Evolutionary conservation across 64 coral and sea anemone genomes (phyloP).

Genomic region (Anthopleura sola): DNA sequence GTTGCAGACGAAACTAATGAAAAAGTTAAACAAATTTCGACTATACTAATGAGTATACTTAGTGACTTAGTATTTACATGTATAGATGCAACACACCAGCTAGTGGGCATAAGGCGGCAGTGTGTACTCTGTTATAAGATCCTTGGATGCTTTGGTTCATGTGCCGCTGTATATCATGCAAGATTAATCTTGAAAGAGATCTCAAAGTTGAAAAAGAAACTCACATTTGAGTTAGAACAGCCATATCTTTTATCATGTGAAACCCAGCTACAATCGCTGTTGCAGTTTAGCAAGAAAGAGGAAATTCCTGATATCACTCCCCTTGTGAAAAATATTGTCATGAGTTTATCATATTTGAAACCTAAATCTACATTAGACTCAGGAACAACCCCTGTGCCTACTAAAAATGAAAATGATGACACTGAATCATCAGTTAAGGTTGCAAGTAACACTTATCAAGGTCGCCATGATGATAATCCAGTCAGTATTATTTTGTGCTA

Average conservation of each 20-base stretch:
- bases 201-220: conserved; percentile 40
- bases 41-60: not conserved
- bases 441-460: not conserved
- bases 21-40: not conserved
- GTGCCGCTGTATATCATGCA: not conserved
- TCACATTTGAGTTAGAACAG: not conserved
- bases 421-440: conserved; percentile 8
- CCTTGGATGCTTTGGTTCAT: conserved; percentile 26
- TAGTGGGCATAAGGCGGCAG: not conserved
- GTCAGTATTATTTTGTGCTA: not conserved
- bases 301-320: not conserved
- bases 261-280: not conserved
- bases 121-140: conserved; percentile 3
- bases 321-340: not conserved
- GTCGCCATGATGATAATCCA: not conserved
- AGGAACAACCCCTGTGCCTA: not conserved
- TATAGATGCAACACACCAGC: not conserved
- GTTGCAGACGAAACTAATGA: not conserved
- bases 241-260: not conserved
- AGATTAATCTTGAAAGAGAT: conserved; percentile 16
- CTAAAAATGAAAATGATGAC: not conserved
- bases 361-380: not conserved
- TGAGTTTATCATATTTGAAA: not conserved
- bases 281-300: not conserved
- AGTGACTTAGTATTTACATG: not conserved